Percentiles rank a stretch among this genome's conserved stretches.
These are phyloP conservation scores for Xenopus tropicalis DNA, from an alignment of 2,113 vertebrate genomes.

Conservation along the genomic window DNA sequence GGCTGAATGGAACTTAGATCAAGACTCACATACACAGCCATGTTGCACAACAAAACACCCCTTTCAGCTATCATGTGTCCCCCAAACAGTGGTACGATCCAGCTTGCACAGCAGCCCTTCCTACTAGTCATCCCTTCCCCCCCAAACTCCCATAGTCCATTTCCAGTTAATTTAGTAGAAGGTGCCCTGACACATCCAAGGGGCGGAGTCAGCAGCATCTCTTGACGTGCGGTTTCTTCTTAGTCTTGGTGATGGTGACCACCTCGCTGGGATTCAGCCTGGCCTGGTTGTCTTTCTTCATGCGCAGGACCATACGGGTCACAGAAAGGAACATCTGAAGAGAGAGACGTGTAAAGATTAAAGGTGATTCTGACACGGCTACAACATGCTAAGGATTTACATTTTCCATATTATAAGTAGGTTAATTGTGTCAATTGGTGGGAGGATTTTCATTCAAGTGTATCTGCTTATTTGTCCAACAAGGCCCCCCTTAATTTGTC, in stretches of 20 bases:
- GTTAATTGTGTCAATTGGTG: too few species aligned
- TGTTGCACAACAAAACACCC: too few species aligned
- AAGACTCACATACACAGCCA: too few species aligned
- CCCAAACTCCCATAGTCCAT: not conserved
- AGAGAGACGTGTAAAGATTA: too few species aligned
- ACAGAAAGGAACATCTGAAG: conserved; percentile 79
- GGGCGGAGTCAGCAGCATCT: conserved; percentile 69
- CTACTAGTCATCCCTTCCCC: not conserved
- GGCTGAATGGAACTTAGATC: too few species aligned
- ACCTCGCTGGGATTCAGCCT: conserved; percentile 66
- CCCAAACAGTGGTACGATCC: not conserved
- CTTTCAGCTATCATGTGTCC: too few species aligned
- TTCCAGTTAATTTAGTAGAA: not conserved
- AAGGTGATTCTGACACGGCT: too few species aligned
- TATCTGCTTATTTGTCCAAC: too few species aligned
- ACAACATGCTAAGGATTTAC: too few species aligned
- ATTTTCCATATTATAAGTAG: too few species aligned
- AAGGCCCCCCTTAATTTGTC: too few species aligned
- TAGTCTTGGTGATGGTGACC: conserved; percentile 71
- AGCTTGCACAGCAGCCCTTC: not conserved
- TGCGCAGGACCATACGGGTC: conserved; percentile 71
- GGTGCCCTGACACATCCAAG: not conserved
- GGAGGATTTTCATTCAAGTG: too few species aligned
- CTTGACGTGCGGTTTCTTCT: conserved; percentile 66
- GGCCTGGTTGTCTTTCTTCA: conserved; percentile 68